Conservation (phyloP, 2,113 vertebrate genomes). For the Gulo gulo region DNA sequence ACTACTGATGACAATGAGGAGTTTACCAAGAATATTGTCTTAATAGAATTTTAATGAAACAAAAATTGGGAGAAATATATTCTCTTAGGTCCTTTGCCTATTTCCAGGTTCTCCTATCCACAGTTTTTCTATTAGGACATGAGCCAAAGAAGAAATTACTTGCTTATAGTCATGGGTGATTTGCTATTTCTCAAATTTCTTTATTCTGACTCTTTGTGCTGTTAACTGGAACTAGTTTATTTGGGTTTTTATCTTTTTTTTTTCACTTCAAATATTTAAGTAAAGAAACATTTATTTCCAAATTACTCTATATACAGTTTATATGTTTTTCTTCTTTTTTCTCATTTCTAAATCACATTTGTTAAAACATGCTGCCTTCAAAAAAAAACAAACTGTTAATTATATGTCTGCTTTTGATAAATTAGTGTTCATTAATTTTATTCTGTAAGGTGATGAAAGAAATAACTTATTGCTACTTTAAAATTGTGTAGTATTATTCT, state of each 20-base stretch:
- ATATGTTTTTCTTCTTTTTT: neutral
- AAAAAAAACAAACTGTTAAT: neutral
- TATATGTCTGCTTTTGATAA: neutral
- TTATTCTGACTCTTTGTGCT: neutral
- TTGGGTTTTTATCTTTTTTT: neutral
- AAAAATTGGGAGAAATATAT: neutral
- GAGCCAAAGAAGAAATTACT: neutral
- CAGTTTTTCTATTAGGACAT: neutral
- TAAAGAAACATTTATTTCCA: neutral
- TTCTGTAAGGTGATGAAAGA: neutral
- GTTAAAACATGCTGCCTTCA: neutral
- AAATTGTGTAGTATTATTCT: neutral
- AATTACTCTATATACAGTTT: neutral
- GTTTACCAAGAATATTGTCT: neutral
- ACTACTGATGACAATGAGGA: neutral
- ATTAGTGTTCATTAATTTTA: neutral
- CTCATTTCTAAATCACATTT: slow-evolving; percentile 15
- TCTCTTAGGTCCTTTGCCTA: neutral
- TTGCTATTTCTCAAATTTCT: neutral
- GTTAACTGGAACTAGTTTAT: neutral
- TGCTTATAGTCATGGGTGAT: neutral
- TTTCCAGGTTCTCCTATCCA: neutral
- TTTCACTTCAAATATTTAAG: neutral
- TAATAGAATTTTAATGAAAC: neutral
- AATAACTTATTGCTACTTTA: neutral